Base-by-base conservation (phyloP, 1,140 invertebrate species). In the Protaetia brevitarsis region DNA sequence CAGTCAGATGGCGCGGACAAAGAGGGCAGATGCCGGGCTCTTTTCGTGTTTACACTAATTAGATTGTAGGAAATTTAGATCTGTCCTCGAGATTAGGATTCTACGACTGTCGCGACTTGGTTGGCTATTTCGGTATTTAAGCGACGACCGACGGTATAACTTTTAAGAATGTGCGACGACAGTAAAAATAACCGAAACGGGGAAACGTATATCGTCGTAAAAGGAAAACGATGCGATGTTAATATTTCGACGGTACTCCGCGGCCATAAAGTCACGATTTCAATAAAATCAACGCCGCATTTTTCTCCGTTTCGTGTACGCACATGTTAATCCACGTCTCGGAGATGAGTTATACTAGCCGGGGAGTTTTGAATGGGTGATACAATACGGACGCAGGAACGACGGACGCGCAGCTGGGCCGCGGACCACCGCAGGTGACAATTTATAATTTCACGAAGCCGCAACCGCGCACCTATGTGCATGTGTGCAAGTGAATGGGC, bases 391-490 rank as follows among this genome's bases (percentile, higher is more conserved):
- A 51, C 19, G 41, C 41, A 19, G 19, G 19, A 19, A 71, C 72
- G 51, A 73, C 72, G 61, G 68, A 21, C 29, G 64, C 68, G 64
- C 69, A 69, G 68, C 65, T 72, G 74, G 73, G 71, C 60, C 64
- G 41, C 34, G 19, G 75, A 74, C 75, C 75, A 76, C 75, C 75
- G 58, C 66, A 71, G 71, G 73, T 73, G 74, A 76, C 75, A 75
- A 75, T 76, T 74, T 73, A 76, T 74, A 72, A 73, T 75, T 74
- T 72, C 71, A 75, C 72, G 73, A 75, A 72, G 71, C 71, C 68
- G 74, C 73, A 75, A 75, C 74, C 65, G 69, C n/a, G n/a, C n/a
- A n/a, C n/a, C n/a, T n/a, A n/a, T 19, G 41, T 51, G 16, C 10
- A 37, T 37, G 34, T 51, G 26, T 23, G 26, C 21, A 23, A 3